Conservation (phyloP, 2,888 invertebrate species). For the Lingula anatina region DNA sequence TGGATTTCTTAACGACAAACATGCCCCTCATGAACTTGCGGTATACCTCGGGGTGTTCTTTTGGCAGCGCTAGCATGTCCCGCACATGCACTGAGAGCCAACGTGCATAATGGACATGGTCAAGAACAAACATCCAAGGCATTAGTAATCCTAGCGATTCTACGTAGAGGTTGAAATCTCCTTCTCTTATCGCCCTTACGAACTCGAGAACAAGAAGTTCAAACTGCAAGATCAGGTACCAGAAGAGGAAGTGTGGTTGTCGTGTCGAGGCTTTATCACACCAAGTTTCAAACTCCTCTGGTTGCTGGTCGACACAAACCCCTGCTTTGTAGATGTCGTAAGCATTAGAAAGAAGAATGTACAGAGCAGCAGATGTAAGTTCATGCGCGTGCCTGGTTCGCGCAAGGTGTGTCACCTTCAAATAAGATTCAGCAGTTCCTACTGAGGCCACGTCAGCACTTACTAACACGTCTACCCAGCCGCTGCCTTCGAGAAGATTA, state of each 20-base stretch:
- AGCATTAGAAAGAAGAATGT: constrained; percentile 7
- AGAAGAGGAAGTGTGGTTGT: too few relatives aligned
- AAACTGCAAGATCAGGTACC: constrained; percentile 1
- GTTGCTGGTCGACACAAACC: constrained; percentile 3
- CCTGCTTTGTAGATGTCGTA: constrained; percentile 6
- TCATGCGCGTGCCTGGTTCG: constrained; percentile 18
- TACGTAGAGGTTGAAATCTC: constrained; percentile 3
- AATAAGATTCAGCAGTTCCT: constrained; percentile 22
- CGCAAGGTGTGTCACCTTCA: constrained; percentile 12
- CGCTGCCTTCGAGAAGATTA: constrained; percentile 19
- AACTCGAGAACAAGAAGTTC: constrained; percentile 4
- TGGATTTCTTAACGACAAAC: constrained; percentile 5
- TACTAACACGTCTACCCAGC: constrained; percentile 20
- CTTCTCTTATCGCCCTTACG: constrained; percentile 1
- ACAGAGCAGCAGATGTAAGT: constrained; percentile 14
- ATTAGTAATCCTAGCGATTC: constrained; percentile 1
- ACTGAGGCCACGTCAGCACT: constrained; percentile 21
- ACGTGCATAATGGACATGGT: constrained; percentile 13
- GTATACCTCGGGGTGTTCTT: constrained; percentile 1
- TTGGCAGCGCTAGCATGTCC: constrained; percentile 5
- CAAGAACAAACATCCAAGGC: constrained; percentile 11
- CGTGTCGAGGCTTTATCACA: constrained; percentile 6
- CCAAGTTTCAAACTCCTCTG: constrained; percentile 1
- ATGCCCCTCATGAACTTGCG: constrained; percentile 4
- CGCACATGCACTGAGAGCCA: constrained; percentile 13